These are phyloP conservation scores for Adineta ricciae DNA, from an alignment of 2,888 invertebrate genomes.

Conservation along the genomic window DNA sequence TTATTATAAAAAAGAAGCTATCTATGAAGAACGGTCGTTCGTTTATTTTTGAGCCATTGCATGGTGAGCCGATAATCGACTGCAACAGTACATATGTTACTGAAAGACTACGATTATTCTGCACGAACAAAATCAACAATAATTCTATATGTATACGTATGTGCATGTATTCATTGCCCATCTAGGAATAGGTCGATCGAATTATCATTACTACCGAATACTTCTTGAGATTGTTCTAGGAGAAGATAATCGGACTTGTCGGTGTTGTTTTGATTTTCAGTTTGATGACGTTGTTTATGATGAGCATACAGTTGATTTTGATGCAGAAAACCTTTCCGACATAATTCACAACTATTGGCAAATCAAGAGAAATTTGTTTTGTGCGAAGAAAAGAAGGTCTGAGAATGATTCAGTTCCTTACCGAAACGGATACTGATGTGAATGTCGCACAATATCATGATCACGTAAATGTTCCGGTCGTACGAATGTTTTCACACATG, in stretches of 20 bases:
- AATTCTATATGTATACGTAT: background rate
- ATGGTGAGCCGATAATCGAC: background rate
- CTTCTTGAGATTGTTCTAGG: background rate
- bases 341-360: conserved; percentile 15
- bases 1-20: background rate
- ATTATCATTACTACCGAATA: background rate
- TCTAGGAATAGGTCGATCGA: background rate
- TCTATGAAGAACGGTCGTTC: background rate
- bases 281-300: conserved; percentile 18
- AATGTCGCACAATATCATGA: conserved; percentile 30
- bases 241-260: background rate
- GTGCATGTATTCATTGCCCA: background rate
- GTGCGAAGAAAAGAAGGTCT: background rate
- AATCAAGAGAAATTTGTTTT: background rate
- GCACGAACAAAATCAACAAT: background rate
- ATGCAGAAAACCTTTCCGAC: conserved; percentile 30
- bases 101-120: background rate
- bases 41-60: background rate
- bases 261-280: background rate
- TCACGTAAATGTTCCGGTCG: conserved; percentile 30
- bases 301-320: conserved; percentile 29
- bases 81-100: background rate
- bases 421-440: conserved; percentile 30
- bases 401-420: background rate
- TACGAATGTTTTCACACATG: conserved; percentile 26